A percentile compares a stretch with the other conserved stretches of the same genome.
These are phyloP conservation scores for Tautogolabrus adspersus DNA, from an alignment of 2,113 vertebrate species.

Conservation along the genomic window DNA sequence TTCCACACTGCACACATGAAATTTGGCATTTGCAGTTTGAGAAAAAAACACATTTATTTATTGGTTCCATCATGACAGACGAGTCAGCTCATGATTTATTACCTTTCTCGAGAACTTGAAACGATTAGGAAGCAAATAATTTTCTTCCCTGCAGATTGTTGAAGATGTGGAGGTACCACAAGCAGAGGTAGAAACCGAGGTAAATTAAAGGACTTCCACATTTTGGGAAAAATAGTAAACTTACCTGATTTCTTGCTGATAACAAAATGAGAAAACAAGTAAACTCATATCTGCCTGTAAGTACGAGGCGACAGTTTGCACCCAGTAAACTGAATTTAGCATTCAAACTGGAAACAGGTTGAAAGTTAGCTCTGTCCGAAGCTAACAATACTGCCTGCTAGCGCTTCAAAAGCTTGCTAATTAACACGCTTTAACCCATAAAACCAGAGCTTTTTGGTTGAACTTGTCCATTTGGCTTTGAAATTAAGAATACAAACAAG, in stretches of 20 bases:
- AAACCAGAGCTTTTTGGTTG: background rate
- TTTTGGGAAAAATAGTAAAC: conserved; percentile 1
- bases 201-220: conserved; percentile 37
- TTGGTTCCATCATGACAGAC: background rate
- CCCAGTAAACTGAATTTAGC: background rate
- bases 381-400: background rate
- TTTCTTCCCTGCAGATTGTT: conserved; percentile 36
- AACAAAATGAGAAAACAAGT: background rate
- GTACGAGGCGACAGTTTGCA: background rate
- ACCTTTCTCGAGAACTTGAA: background rate
- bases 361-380: no score
- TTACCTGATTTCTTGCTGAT: background rate
- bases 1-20: background rate
- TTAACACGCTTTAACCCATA: background rate
- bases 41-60: background rate
- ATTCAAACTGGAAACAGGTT: background rate
- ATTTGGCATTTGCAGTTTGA: background rate
- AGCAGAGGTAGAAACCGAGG: conserved; percentile 56
- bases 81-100: background rate
- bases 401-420: background rate
- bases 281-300: background rate
- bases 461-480: background rate
- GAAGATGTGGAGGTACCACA: conserved; percentile 22
- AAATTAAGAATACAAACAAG: background rate
- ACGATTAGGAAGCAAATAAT: conserved; percentile 2